Percentiles rank a stretch among this genome's conserved stretches.
Evolutionary conservation across 1,140 invertebrate genomes (phyloP).

Genomic region (Caenorhabditis briggsae): DNA sequence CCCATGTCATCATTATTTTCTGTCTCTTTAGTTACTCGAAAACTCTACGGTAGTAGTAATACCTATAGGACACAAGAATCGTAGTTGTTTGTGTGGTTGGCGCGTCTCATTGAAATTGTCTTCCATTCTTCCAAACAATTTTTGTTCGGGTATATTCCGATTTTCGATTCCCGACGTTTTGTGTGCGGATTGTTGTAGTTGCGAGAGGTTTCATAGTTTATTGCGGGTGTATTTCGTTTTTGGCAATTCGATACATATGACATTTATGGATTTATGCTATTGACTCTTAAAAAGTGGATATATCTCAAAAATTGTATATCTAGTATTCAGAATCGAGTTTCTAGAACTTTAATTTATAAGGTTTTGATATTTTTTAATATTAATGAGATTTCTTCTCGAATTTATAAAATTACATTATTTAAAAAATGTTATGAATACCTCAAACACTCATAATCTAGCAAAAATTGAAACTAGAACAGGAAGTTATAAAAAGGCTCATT

Average conservation of each 20-base stretch:
- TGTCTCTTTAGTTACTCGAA: constrained; percentile 36
- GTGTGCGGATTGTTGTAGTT: background rate
- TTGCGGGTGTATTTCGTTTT: background rate
- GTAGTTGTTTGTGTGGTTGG: constrained; percentile 3
- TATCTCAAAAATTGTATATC: background rate
- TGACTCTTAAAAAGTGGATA: no score
- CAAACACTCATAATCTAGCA: no score
- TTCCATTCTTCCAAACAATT: constrained; percentile 30
- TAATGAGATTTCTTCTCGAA: no score
- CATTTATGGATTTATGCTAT: background rate
- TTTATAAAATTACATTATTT: no score
- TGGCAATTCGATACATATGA: background rate
- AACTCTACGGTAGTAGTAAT: background rate
- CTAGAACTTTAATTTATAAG: no score
- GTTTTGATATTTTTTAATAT: no score
- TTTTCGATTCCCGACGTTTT: constrained; percentile 35
- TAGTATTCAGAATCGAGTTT: no score
- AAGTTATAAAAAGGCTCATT: no score
- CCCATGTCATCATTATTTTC: background rate
- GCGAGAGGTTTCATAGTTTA: constrained; percentile 14
- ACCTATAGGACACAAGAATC: background rate
- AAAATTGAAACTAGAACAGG: no score
- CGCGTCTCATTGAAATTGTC: constrained; percentile 17
- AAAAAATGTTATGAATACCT: no score
- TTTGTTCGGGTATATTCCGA: background rate